Base-by-base conservation (phyloP, 2,797 vertebrate species). In the Phalloptychus januarius region DNA sequence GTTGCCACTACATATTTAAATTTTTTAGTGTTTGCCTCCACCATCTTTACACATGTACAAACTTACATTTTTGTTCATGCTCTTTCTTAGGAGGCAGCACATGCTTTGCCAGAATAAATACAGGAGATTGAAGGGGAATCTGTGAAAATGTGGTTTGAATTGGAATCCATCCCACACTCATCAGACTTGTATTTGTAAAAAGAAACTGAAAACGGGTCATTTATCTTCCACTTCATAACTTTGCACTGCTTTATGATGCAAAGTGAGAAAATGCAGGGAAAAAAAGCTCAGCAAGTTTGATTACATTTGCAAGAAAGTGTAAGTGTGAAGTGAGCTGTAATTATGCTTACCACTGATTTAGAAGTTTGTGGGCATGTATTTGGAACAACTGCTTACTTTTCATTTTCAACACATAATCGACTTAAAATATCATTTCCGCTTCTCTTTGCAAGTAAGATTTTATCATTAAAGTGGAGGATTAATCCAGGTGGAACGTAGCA, bases 401-500 rank as follows among this genome's bases (percentile, higher is more conserved):
- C 23, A 48, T 80, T 54, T 75, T 83, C 77, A 45, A 48, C 61
- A 74, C 48, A 75, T 71, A 81, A 63, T 7, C 46, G 63, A 67
- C 20, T 40, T 67, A 67, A 40, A 80, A 74, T 38, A 25, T 33
- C 46, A 73, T 75, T 67, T 40, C 18, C 36, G 2, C 38, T 38
- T 23, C 20, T 40, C 63, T 40, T 67, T 20, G 10, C 33, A 25
- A 38, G 61, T 38, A 65, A 40, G 63, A 67, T 40, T 67, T 78
- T 77, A 13, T 79, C 79, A 56, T 71, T 42, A 75, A 81, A 79
- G 78, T 70, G 1, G 7, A 71, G 45, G 40, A 75, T 63, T 83
- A 72, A 71, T 79, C 81, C 74, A 83, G 67, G 80, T 89, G 75
- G 74, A 87, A 84, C 85, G 80, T 72, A 42, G 71, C 74, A 12